Evolutionary conservation across 2,113 vertebrate genomes (phyloP).

Genomic region (Scartelaos histophorus): DNA sequence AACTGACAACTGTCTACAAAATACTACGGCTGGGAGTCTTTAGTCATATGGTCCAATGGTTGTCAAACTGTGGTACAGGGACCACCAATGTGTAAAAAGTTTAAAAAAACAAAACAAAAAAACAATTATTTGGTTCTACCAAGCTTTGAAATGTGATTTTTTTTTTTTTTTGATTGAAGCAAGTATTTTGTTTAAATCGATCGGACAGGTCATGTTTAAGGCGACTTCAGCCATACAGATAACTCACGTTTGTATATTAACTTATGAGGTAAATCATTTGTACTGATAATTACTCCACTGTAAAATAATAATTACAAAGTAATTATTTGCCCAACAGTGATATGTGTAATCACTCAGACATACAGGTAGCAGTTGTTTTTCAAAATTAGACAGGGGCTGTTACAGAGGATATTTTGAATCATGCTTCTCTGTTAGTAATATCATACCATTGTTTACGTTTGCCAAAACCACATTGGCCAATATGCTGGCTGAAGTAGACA

Average conservation of each 20-base stretch:
- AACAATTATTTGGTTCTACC: no score
- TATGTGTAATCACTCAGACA: no score
- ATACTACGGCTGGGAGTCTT: neutral
- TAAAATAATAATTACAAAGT: neutral
- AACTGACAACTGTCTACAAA: constrained; percentile 22
- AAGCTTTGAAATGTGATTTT: no score
- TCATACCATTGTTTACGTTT: neutral
- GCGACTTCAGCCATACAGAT: neutral
- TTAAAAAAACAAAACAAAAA: no score
- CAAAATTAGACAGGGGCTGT: neutral
- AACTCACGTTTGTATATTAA: no score
- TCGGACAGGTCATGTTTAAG: no score
- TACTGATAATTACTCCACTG: no score
- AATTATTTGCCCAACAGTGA: neutral
- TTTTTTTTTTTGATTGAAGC: no score
- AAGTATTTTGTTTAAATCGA: no score
- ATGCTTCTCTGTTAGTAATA: neutral
- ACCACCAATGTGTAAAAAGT: no score
- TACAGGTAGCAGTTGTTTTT: no score
- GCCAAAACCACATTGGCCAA: neutral
- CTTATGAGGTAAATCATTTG: no score
- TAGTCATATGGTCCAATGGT: neutral
- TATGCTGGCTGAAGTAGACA: neutral
- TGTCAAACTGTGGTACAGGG: neutral
- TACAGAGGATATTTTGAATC: neutral